Conservation (phyloP, 2,888 invertebrate genomes). For the Brenthis ino region DNA sequence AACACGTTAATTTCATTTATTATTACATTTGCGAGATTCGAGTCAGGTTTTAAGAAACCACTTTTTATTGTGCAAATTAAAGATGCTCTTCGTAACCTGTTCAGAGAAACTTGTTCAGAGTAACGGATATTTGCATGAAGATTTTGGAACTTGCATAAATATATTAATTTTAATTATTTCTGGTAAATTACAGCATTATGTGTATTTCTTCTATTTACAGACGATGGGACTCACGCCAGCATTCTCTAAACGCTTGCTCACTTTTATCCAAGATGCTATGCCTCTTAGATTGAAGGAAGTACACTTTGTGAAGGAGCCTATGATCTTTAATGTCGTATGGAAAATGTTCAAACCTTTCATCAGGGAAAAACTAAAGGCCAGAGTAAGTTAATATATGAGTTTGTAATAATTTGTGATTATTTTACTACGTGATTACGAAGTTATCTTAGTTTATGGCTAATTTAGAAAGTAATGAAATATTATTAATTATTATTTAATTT, state of each 20-base stretch:
- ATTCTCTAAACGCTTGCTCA: constrained; percentile 88
- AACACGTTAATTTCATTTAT: neutral
- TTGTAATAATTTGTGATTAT: neutral
- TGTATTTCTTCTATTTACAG: constrained; percentile 52
- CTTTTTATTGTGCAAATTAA: constrained; percentile 15
- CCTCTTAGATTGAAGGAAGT: constrained; percentile 92
- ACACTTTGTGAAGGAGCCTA: constrained; percentile 92
- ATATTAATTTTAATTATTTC: neutral
- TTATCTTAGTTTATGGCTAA: too few relatives aligned
- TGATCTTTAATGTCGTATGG: constrained; percentile 93
- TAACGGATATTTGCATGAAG: neutral
- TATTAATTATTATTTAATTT: too few relatives aligned
- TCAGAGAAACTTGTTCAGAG: constrained; percentile 7
- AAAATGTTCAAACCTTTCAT: constrained; percentile 92
- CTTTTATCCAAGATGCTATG: constrained; percentile 94
- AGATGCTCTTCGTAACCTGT: neutral
- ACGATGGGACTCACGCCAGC: constrained; percentile 86
- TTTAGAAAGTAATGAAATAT: too few relatives aligned
- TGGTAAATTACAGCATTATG: neutral
- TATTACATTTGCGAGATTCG: constrained; percentile 1
- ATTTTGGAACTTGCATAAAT: constrained; percentile 1
- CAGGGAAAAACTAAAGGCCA: constrained; percentile 88
- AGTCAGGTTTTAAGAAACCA: constrained; percentile 3
- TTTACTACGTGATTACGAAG: neutral
- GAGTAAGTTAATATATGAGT: constrained; percentile 79